Conservation (phyloP, 2,113 vertebrate species). For the Gymnogyps californianus region DNA sequence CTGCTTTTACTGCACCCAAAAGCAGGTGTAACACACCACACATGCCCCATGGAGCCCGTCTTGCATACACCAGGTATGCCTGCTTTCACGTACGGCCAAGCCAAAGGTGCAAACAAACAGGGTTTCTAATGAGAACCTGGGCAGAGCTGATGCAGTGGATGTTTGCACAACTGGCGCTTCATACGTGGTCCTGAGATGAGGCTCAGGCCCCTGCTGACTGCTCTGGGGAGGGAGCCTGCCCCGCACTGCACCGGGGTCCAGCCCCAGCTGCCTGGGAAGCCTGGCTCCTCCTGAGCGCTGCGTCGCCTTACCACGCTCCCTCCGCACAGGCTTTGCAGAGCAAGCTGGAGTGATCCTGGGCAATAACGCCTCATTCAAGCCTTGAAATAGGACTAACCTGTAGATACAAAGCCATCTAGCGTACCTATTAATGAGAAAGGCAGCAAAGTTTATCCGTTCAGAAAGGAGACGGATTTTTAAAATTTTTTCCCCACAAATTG, state of each 20-base stretch:
- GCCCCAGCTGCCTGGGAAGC: neutral
- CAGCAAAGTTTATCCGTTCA: neutral
- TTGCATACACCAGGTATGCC: rapidly evolving
- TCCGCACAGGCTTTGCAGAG: neutral
- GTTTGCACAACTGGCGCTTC: neutral
- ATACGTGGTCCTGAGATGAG: neutral
- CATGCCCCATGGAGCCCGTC: neutral
- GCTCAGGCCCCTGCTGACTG: neutral
- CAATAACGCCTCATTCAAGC: neutral
- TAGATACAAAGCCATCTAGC: neutral
- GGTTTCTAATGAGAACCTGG: neutral
- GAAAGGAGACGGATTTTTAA: neutral
- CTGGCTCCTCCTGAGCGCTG: neutral
- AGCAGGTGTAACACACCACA: neutral
- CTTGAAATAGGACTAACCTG: neutral
- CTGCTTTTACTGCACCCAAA: neutral
- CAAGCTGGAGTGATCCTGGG: neutral
- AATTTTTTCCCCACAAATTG: neutral
- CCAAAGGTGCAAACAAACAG: neutral
- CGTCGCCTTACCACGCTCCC: neutral
- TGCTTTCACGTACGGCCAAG: rapidly evolving
- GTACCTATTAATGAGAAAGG: neutral
- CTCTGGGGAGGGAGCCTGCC: neutral
- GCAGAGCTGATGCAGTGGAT: neutral
- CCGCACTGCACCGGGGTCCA: rapidly evolving